Conservation (phyloP, 2,113 vertebrate species). For the Danio rerio region DNA sequence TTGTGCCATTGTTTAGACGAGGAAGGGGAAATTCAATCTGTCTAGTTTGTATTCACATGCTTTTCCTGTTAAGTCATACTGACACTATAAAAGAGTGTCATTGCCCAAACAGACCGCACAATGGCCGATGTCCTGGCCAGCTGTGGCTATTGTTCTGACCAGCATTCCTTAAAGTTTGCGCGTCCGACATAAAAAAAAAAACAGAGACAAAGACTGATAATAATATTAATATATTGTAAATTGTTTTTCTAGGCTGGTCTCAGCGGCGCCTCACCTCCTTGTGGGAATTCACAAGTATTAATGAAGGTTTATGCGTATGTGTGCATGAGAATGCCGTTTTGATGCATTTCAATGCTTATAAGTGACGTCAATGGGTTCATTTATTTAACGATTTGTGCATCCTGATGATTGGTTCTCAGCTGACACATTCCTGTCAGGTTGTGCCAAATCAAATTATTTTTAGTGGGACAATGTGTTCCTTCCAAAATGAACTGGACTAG, state of each 20-base stretch:
- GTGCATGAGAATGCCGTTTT: neutral
- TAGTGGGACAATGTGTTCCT: no score
- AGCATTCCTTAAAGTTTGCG: slow-evolving; percentile 36
- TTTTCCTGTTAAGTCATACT: slow-evolving; percentile 52
- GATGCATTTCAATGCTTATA: slow-evolving; percentile 20
- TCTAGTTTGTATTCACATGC: slow-evolving; percentile 29
- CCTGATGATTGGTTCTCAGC: neutral
- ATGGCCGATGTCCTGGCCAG: slow-evolving; percentile 47
- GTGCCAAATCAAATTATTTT: neutral
- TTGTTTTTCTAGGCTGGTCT: neutral
- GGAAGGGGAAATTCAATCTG: slow-evolving; percentile 23
- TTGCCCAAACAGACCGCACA: slow-evolving; percentile 28
- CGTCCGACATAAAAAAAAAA: slow-evolving; percentile 14
- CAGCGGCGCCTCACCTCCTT: slow-evolving; percentile 37
- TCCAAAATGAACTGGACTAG: neutral
- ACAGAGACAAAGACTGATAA: neutral
- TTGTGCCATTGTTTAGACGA: slow-evolving; percentile 4
- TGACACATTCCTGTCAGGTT: neutral
- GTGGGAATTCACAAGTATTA: slow-evolving; percentile 71
- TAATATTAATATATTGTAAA: neutral
- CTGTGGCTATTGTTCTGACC: slow-evolving; percentile 50
- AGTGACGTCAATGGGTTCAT: neutral
- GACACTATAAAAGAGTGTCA: slow-evolving; percentile 37
- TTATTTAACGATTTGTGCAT: neutral
- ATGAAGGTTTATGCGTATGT: slow-evolving; percentile 35